Evolutionary conservation across 1,140 invertebrate genomes (phyloP).

Genomic region (Fopius arisanus): DNA sequence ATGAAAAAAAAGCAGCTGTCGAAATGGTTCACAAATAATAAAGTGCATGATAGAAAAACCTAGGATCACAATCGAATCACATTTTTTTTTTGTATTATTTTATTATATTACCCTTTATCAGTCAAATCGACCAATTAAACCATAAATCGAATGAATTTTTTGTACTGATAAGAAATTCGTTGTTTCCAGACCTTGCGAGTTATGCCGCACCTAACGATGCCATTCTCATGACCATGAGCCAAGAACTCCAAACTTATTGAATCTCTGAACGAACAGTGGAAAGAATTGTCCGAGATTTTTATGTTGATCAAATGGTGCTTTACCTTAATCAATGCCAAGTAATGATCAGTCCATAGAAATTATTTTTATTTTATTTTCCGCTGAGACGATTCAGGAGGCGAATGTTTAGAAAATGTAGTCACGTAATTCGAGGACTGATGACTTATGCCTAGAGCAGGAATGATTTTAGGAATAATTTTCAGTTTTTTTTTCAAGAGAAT

Average conservation of each 20-base stretch:
- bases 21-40: conserved; percentile 14
- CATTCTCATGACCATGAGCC: conserved; percentile 66
- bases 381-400: not conserved
- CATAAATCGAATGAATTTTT: not conserved
- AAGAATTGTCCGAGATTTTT: not conserved
- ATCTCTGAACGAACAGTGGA: not conserved
- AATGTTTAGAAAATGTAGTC: not conserved
- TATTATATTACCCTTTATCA: not conserved
- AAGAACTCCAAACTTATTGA: conserved; percentile 61
- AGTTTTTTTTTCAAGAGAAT: not conserved
- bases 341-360: not conserved
- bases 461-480: not conserved
- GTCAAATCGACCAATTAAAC: not conserved
- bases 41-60: conserved; percentile 22
- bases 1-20: conserved; percentile 33
- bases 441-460: not conserved
- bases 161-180: not conserved
- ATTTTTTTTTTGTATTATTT: conserved; percentile 15
- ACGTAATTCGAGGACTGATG: not conserved
- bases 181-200: conserved; percentile 60
- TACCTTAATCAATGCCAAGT: not conserved
- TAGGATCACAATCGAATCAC: not conserved
- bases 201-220: conserved; percentile 70
- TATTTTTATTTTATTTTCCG: not conserved
- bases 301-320: not conserved